Evolutionary conservation across 2,888 invertebrate species (phyloP).

Genomic region (Actias luna): DNA sequence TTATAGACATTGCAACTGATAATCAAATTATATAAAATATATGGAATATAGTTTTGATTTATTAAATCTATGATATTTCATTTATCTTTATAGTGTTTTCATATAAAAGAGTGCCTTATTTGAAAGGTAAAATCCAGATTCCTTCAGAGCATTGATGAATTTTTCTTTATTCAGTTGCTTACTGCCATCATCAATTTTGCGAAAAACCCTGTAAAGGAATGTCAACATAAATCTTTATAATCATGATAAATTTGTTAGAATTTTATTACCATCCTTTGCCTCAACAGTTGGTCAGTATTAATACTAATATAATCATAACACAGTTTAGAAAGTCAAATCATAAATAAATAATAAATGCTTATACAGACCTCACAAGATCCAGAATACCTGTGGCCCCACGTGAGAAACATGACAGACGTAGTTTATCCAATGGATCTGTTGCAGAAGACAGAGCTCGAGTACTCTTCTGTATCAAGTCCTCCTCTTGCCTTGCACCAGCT

Average conservation of each 20-base stretch:
- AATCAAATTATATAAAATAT: too few species aligned
- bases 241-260: too few species aligned
- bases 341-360: too few species aligned
- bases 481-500: constrained; percentile 88
- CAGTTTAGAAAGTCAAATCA: too few species aligned
- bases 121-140: constrained; percentile 87
- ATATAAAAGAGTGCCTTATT: constrained; percentile 61
- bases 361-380: constrained; percentile 88
- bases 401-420: constrained; percentile 91
- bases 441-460: constrained; percentile 84
- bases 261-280: too few species aligned
- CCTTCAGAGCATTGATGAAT: constrained; percentile 89
- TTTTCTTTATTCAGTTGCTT: constrained; percentile 90
- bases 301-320: too few species aligned
- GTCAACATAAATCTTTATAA: too few species aligned
- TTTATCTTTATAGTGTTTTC: not conserved
- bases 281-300: too few species aligned
- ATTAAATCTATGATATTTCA: too few species aligned
- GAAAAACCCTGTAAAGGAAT: constrained; percentile 85
- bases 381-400: constrained; percentile 94
- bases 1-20: too few species aligned
- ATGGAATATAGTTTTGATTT: too few species aligned
- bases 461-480: constrained; percentile 89
- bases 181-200: constrained; percentile 95
- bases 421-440: constrained; percentile 90